phyloP scores from a whole-genome alignment of 2,888 invertebrate genomes.

The Chesias legatella region DNA sequence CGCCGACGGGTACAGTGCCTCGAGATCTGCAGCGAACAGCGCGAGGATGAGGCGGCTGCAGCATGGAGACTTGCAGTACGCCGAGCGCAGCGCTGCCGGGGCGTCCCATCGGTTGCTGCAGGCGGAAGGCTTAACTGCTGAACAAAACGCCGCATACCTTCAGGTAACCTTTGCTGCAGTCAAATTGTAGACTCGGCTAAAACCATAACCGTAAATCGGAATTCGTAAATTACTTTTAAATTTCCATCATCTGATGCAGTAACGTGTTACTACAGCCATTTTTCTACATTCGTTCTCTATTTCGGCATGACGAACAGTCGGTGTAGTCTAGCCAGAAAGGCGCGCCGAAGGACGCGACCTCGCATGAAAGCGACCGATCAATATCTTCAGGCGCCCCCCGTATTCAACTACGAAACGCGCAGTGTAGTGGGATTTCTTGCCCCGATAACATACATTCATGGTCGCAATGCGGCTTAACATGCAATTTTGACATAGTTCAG shows the following conservation, averaged over 20 bases:
- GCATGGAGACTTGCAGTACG: slow-evolving; percentile 90
- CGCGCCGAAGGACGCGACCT: slow-evolving; percentile 79
- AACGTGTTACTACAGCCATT: no score
- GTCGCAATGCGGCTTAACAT: slow-evolving; percentile 33
- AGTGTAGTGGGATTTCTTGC: slow-evolving; percentile 64
- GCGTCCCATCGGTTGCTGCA: slow-evolving; percentile 89
- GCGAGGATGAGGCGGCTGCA: slow-evolving; percentile 82
- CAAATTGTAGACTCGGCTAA: no score
- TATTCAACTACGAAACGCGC: slow-evolving; percentile 51
- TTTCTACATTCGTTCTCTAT: no score
- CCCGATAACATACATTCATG: slow-evolving; percentile 52
- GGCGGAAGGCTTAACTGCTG: slow-evolving; percentile 91
- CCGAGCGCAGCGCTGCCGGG: slow-evolving; percentile 88
- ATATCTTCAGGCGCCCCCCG: slow-evolving; percentile 61
- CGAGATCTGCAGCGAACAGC: slow-evolving; percentile 77
- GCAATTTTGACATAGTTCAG: slow-evolving; percentile 12
- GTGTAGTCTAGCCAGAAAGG: slow-evolving; percentile 58
- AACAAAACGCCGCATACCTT: slow-evolving; percentile 90
- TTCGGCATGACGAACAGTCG: no score
- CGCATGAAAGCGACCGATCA: slow-evolving; percentile 69
- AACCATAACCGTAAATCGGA: no score
- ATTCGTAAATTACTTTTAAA: no score
- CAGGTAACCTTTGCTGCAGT: no score
- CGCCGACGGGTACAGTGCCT: slow-evolving; percentile 89
- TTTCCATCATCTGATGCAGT: no score